These are phyloP conservation scores for Hemaris fuciformis DNA, from an alignment of 2,888 invertebrate species.

Conservation along the genomic window DNA sequence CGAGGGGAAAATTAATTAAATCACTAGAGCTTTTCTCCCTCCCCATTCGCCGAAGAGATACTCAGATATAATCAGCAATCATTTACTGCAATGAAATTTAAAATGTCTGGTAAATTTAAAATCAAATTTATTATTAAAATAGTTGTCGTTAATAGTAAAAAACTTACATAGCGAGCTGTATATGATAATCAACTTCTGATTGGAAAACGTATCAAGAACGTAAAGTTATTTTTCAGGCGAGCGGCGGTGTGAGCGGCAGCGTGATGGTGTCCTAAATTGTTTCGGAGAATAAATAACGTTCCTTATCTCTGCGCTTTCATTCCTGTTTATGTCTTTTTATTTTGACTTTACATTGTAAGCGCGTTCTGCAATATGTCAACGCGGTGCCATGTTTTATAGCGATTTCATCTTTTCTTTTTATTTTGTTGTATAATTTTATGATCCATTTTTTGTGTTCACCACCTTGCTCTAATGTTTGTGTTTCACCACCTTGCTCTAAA, in stretches of 20 bases:
- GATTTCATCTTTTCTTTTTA: constrained; percentile 37
- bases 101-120: neutral
- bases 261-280: constrained; percentile 39
- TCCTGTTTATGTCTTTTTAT: constrained; percentile 42
- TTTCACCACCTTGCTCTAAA: constrained; percentile 26
- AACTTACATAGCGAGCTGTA: too few relatives aligned
- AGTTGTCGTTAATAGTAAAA: too few relatives aligned
- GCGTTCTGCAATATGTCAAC: constrained; percentile 45
- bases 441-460: constrained; percentile 29
- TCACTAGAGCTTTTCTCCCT: neutral
- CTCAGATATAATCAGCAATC: neutral
- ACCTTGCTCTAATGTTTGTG: constrained; percentile 25
- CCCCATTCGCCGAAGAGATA: neutral
- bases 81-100: neutral
- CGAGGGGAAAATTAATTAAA: neutral
- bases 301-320: constrained; percentile 44
- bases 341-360: constrained; percentile 43
- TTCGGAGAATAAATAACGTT: constrained; percentile 48
- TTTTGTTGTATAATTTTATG: constrained; percentile 46
- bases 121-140: neutral
- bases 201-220: too few relatives aligned
- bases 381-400: constrained; percentile 40
- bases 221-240: neutral
- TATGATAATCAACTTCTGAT: too few relatives aligned
- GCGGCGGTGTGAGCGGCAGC: constrained; percentile 18